Percentiles rank a stretch among this genome's conserved stretches.
Conservation (phyloP, 2,888 invertebrate species). For the Morpho achilles region DNA sequence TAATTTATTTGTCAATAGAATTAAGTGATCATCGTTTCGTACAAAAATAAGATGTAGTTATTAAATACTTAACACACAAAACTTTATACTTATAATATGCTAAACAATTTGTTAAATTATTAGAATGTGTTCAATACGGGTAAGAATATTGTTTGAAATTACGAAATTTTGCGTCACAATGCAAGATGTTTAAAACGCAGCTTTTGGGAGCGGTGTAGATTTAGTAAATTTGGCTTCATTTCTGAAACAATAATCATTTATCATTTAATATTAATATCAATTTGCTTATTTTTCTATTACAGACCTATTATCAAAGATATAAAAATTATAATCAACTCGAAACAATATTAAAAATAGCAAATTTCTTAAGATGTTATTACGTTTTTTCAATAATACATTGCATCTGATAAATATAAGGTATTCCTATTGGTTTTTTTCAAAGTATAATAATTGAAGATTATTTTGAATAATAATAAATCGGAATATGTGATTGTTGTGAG, state of each 20-base stretch:
- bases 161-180: constrained; percentile 63
- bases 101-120: constrained; percentile 19
- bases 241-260: constrained; percentile 46
- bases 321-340: too few relatives aligned
- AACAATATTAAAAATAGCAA: too few relatives aligned
- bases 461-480: too few relatives aligned
- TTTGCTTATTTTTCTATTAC: too few relatives aligned
- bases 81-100: constrained; percentile 14
- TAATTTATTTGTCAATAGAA: constrained; percentile 30
- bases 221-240: constrained; percentile 65
- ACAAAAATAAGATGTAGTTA: constrained; percentile 32
- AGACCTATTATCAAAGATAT: not conserved
- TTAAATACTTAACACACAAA: constrained; percentile 18
- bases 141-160: constrained; percentile 25
- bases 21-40: constrained; percentile 38
- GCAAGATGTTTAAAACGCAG: constrained; percentile 54
- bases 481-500: too few relatives aligned
- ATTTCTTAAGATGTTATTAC: too few relatives aligned
- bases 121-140: constrained; percentile 16
- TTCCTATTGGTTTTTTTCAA: too few relatives aligned
- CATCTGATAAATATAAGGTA: too few relatives aligned
- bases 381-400: too few relatives aligned
- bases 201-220: constrained; percentile 51
- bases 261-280: not conserved
- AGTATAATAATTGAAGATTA: too few relatives aligned